Percentiles rank a stretch among this genome's conserved stretches.
Evolutionary conservation across 2,888 invertebrate genomes (phyloP).

Genomic region (Oegoconia quadripuncta): DNA sequence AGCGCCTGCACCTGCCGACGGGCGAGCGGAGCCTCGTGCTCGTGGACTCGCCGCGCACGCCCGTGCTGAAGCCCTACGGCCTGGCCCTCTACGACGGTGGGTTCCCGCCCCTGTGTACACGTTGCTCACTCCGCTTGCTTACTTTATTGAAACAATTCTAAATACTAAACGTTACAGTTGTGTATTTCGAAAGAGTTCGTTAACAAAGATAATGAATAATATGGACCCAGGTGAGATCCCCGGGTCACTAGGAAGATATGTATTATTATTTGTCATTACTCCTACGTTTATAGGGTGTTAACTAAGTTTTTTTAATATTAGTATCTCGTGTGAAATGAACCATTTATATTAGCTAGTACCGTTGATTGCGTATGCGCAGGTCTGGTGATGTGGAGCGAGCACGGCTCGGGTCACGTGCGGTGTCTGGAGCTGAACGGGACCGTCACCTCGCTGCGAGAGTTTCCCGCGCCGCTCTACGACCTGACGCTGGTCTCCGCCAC

Average conservation of each 20-base stretch:
- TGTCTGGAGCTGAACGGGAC: conserved; percentile 81
- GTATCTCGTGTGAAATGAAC: too few species aligned
- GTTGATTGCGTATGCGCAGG: conserved; percentile 39
- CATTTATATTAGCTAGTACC: too few species aligned
- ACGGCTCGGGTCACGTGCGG: conserved; percentile 81
- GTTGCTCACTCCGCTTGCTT: too few species aligned
- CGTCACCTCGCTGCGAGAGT: conserved; percentile 69
- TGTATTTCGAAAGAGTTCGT: too few species aligned
- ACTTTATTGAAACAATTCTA: too few species aligned
- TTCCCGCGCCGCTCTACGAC: conserved; percentile 83
- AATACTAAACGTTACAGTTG: too few species aligned
- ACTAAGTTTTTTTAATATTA: too few species aligned
- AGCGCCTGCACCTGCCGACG: conserved; percentile 63
- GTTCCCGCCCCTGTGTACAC: not conserved
- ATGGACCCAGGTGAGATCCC: too few species aligned
- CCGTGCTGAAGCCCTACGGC: conserved; percentile 83
- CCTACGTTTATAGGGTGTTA: too few species aligned
- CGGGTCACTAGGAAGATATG: too few species aligned
- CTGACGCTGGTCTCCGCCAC: conserved; percentile 82
- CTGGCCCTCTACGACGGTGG: conserved; percentile 80
- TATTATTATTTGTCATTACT: too few species aligned
- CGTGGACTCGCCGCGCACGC: conserved; percentile 42
- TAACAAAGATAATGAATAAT: too few species aligned
- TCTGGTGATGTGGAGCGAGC: conserved; percentile 85
- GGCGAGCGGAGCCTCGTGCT: conserved; percentile 60